Conservation (phyloP, 2,888 invertebrate genomes). For the Philhelius pedissequus region DNA sequence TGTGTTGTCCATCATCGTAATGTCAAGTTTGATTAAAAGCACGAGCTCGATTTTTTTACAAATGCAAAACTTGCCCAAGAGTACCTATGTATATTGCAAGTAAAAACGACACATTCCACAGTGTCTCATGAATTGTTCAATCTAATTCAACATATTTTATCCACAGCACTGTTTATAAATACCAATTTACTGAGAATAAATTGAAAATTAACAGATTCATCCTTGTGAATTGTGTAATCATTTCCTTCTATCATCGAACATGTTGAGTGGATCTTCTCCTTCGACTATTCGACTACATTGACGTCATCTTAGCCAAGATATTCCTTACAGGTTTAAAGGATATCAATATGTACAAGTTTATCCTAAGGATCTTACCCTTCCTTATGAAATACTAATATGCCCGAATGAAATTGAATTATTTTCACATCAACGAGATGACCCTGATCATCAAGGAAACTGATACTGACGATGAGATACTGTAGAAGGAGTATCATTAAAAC, state of each 20-base stretch:
- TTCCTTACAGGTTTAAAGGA: neutral
- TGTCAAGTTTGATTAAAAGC: too few species aligned
- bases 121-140: too few species aligned
- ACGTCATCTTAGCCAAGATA: neutral
- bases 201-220: slow-evolving; percentile 57
- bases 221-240: slow-evolving; percentile 30
- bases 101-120: too few species aligned
- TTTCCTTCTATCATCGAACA: slow-evolving; percentile 37
- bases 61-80: too few species aligned
- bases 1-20: too few species aligned
- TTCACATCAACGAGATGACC: slow-evolving; percentile 52
- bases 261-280: neutral
- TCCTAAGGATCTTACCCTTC: too few species aligned
- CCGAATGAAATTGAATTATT: slow-evolving; percentile 58
- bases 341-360: neutral
- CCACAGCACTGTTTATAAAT: neutral
- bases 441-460: neutral
- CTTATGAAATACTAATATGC: slow-evolving; percentile 33
- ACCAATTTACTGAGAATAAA: slow-evolving; percentile 9
- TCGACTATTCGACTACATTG: too few species aligned
- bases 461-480: neutral
- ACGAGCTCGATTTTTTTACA: too few species aligned
- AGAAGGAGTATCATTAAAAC: neutral
- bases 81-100: too few species aligned
- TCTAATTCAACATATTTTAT: neutral